Conservation (phyloP, 2,797 vertebrate genomes). For the Rhinichthys osculus region DNA sequence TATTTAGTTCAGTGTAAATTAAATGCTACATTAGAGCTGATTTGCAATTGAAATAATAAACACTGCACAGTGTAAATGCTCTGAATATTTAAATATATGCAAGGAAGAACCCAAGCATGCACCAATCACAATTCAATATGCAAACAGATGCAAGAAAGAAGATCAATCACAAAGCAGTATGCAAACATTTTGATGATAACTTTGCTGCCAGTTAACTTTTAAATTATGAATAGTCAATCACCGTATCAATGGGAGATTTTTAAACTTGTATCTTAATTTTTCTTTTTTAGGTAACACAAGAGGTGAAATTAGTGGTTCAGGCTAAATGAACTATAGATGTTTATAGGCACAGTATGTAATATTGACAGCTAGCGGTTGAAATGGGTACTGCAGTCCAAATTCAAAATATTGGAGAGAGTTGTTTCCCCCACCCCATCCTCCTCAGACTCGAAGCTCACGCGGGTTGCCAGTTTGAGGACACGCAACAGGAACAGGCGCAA, state of each 20-base stretch:
- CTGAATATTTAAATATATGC: background rate
- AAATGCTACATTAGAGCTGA: background rate
- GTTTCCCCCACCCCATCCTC: background rate
- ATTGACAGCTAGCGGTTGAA: background rate
- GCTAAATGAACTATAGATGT: background rate
- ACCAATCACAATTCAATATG: background rate
- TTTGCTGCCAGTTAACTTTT: background rate
- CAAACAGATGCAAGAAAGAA: background rate
- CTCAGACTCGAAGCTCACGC: too few species aligned
- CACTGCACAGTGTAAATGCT: background rate
- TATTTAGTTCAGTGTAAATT: background rate
- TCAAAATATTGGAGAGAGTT: background rate
- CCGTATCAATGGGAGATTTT: background rate
- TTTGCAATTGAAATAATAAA: background rate
- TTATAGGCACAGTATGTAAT: background rate
- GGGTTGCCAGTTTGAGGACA: background rate
- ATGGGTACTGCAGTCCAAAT: background rate
- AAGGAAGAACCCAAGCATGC: constrained; percentile 13
- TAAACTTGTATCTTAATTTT: background rate
- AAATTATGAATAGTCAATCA: background rate
- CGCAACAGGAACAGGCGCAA: background rate
- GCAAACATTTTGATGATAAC: background rate
- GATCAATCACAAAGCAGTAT: background rate
- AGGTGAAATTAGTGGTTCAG: background rate
- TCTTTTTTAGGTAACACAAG: background rate